Evolutionary conservation across 2,113 vertebrate genomes (phyloP).

Genomic region (Tyto alba): DNA sequence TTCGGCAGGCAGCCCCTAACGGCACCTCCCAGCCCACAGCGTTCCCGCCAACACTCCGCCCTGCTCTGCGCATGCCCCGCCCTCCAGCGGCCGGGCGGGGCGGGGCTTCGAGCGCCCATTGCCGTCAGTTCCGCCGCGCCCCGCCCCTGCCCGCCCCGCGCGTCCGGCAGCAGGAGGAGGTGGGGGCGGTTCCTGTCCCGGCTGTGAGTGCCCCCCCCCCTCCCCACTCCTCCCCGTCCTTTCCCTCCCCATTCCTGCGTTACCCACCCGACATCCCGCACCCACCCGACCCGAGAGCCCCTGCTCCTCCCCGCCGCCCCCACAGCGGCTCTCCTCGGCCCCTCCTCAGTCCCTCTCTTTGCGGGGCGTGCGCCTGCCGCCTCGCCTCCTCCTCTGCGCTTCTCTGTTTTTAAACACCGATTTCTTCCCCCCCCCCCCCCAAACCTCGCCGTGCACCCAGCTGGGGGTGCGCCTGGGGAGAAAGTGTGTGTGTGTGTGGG

Average conservation of each 20-base stretch:
- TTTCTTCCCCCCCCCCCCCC: neutral
- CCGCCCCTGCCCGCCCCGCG: neutral
- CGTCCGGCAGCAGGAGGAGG: neutral
- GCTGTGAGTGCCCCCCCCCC: neutral
- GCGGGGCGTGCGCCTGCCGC: neutral
- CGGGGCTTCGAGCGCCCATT: neutral
- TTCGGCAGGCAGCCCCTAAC: no score
- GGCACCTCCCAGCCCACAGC: no score
- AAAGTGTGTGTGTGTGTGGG: no score
- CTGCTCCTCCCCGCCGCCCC: no score
- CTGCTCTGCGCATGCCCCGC: neutral
- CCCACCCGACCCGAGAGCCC: neutral
- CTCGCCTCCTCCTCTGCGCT: neutral
- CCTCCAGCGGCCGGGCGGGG: neutral
- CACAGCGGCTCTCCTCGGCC: neutral
- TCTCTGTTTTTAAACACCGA: no score
- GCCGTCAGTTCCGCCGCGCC: constrained; percentile 37
- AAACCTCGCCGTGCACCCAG: neutral
- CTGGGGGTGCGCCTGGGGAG: neutral
- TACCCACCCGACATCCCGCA: neutral
- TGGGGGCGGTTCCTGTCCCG: neutral
- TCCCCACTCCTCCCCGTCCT: no score
- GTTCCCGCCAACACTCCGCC: neutral
- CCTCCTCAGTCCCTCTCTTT: neutral
- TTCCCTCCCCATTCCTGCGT: no score